Evolutionary conservation across 2,888 invertebrate genomes (phyloP), one percentile per base, ranked within the genome.

Genomic region (Lithophane leautieri): DNA sequence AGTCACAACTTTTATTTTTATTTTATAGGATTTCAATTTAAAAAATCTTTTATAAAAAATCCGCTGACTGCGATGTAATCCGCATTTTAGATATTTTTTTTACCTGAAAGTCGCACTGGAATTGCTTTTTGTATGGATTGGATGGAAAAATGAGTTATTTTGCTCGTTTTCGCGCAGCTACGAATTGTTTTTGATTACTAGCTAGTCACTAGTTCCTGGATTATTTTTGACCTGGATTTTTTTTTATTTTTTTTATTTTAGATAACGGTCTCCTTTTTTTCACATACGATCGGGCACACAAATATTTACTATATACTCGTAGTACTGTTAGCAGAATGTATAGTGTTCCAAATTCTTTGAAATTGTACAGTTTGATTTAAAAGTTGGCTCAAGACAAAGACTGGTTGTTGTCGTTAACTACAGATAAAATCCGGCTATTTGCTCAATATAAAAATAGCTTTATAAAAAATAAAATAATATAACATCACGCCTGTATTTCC

Each of bases 101-200:
- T 71, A 8, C 65, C n/a, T 11, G 16, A 22, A 42, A 61, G 58
- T 22, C 25, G 61, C 56, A 6, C 34, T 28, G n/a, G 4, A 16
- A 73, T 84, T 52, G 72, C 40, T 16, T 70, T 74, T 81, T 74
- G 62, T 70, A 19, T 52, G n/a, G 16, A 34, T 42, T 62, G 16
- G 50, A 75, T 58, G 16, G 61, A 28, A 68, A 67, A 72, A 69
- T 78, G 34, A 73, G 63, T 80, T 76, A 68, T 72, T 79, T 75
- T 62, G 40, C 40, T 71, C 40, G 69, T 63, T 74, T 73, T 73
- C 14, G 22, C 2, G 22, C 14, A 0, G 11, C n/a, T 54, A 8
- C n/a, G n/a, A 42, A 74, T 72, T 14, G 70, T 50, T 78, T 73
- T 78, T 70, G 54, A 60, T 81, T 60, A 60, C 8, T 65, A 47